Percentiles rank a stretch among this genome's conserved stretches.
phyloP scores from a whole-genome alignment of 2,113 vertebrate genomes.

The Ptilorrhoa leucosticta region DNA sequence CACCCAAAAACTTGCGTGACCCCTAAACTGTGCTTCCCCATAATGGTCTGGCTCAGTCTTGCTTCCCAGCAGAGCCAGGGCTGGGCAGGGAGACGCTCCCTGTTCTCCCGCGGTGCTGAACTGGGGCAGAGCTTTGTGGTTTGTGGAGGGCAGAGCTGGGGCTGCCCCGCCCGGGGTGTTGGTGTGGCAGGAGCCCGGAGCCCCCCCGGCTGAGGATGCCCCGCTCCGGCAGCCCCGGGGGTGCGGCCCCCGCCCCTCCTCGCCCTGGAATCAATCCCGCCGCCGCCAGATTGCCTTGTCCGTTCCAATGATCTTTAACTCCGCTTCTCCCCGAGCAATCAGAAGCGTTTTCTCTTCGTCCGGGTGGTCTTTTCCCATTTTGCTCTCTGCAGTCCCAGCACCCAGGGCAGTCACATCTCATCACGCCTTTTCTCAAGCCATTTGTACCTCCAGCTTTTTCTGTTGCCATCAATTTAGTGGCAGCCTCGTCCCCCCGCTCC shows the following conservation, averaged over 20 bases:
- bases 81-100: fast-evolving
- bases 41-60: fast-evolving
- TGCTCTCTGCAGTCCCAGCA: not conserved
- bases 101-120: fast-evolving
- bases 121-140: too few species aligned
- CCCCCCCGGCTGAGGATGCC: fast-evolving
- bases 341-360: conserved; percentile 43
- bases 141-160: not conserved
- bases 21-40: fast-evolving
- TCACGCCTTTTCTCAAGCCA: not conserved
- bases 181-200: fast-evolving
- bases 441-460: not conserved
- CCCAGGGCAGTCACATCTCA: conserved; percentile 53
- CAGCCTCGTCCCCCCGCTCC: not conserved
- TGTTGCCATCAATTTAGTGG: not conserved
- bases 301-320: conserved; percentile 51
- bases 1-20: not conserved
- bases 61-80: not conserved
- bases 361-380: conserved; percentile 49
- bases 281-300: conserved; percentile 62
- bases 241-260: not conserved
- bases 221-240: not conserved
- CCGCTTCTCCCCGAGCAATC: conserved; percentile 14
- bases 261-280: not conserved
- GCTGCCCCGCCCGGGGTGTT: fast-evolving